Evolutionary conservation across 2,113 vertebrate genomes (phyloP), one percentile per base, ranked within the genome.

Genomic region (Mesoclemmys tuberculata): DNA sequence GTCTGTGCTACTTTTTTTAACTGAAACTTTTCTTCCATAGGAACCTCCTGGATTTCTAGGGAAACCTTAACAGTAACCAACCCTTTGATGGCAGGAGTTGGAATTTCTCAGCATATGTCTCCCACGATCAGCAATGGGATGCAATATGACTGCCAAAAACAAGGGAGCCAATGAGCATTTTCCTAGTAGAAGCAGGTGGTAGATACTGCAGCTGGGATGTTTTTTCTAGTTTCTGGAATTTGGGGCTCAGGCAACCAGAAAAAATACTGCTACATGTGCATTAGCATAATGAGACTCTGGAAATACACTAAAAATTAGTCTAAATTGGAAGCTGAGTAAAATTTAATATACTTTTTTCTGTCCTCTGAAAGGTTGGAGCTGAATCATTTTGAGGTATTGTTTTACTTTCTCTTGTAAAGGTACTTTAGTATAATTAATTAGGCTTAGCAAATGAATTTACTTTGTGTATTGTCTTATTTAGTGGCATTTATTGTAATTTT

Each of bases 121-220:
- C 31, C 81, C 29, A 18, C 87, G 85, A 13, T 0, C 55, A 27
- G 48, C 8, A 21, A 64, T 93, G 41, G 18, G 31, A 87, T 24
- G 26, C 2, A 3, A 10, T 3, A 0, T 84, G 64, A 55, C 87
- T 83, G 64, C 2, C 0, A 0, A 75, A 93, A 77, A 6, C 29
- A 44, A 38, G 80, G 55, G 71, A 90, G 27, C 78, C 19, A 41
- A 6, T 68, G 41, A 90, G 52, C 38, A 10, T 90, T 93, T 91
- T 90, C 68, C 6, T 0, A 90, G 10, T 92, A 84, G 29, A 9
- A 44, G 1, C 0, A n/a, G 16, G 22, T 71, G 64, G 64, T 71
- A 71, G 64, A 71, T 10, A 9, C n/a, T 71, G 8, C 18, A 71
- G 64, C n/a, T 71, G 9, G n/a, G n/a, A 71, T 71, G 51, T 38